Base-by-base conservation (phyloP, 2,113 vertebrate species). In the Anser cygnoides region DNA sequence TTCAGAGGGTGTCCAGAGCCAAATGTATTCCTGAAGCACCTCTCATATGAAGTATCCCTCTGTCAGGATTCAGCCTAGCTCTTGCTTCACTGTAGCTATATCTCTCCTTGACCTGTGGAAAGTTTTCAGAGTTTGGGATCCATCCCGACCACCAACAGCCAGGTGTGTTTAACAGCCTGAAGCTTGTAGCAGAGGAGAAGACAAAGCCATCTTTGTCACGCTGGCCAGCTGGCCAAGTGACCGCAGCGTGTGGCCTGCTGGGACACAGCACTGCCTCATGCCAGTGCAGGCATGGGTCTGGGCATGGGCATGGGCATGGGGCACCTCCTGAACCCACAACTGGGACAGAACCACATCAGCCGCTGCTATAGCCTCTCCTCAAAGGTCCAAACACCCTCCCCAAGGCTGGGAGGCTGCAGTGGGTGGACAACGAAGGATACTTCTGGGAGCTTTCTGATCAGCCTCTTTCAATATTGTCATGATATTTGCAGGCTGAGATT, bases 221-320 rank as follows among this genome's bases (percentile, higher is more conserved):
- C 37, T 25, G 0, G 2, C 21, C 65, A 81, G 31, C 41, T 84
- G 77, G 31, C 63, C 59, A 86, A 67, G 29, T 77, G 89, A 52
- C 41, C 25, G 7, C 2, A 0, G 13, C 37, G 50, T 0, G 0
- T 2, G 3, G 20, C 50, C 35, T 55, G 43, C 25, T 21, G 11
- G 70, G 25, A 55, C 18, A 21, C 25, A 61, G 16, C 1, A 0
- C 50, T 52, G 72, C 16, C 8, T 72, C 37, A 37, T 16, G 21
- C 25, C 33, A 71, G 59, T 13, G 14, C 21, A 58, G 17, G 54
- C 8, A 16, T 37, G 19, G 81, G 12, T 10, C 9, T 49, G 46
- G 20, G 46, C 46, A 17, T 17, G 43, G 44, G 19, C 20, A 33
- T 2, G 1, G 35, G 3, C 49, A 46, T n/a, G 39, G 75, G 25